A percentile compares a stretch with the other conserved stretches of the same genome.
Conservation (phyloP, 2,888 invertebrate species). For the Sarcophaga caerulescens region DNA sequence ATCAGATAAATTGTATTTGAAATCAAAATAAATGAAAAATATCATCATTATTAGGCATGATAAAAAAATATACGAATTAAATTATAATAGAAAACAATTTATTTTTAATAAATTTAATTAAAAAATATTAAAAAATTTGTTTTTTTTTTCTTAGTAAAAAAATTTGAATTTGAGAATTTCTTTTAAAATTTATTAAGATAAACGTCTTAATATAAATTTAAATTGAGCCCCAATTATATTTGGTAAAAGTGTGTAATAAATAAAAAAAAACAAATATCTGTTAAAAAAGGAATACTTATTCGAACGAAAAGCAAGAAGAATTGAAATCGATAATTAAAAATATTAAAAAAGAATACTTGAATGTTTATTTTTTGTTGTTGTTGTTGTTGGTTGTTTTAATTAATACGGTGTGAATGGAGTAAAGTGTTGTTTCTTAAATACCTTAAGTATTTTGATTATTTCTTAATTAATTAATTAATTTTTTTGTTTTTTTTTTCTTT, state of each 20-base stretch:
- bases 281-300: not conserved
- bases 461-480: not conserved
- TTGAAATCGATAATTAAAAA: slow-evolving; percentile 10
- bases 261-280: not conserved
- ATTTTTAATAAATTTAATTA: slow-evolving; percentile 11
- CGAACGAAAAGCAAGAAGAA: not conserved
- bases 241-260: slow-evolving; percentile 9
- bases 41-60: slow-evolving; percentile 14
- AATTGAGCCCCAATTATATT: slow-evolving; percentile 49
- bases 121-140: slow-evolving; percentile 20
- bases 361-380: slow-evolving; percentile 32
- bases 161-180: slow-evolving; percentile 4
- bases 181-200: slow-evolving; percentile 11
- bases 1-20: slow-evolving; percentile 54
- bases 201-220: not conserved
- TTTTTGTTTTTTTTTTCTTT: not conserved
- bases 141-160: not conserved
- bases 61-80: slow-evolving; percentile 3
- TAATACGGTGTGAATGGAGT: not conserved
- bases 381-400: slow-evolving; percentile 18
- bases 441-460: slow-evolving; percentile 11
- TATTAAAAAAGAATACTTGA: slow-evolving; percentile 1
- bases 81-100: slow-evolving; percentile 1
- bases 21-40: slow-evolving; percentile 37
- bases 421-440: not conserved